Evolutionary conservation across 2,113 vertebrate genomes (phyloP).

Genomic region (Bungarus multicinctus): DNA sequence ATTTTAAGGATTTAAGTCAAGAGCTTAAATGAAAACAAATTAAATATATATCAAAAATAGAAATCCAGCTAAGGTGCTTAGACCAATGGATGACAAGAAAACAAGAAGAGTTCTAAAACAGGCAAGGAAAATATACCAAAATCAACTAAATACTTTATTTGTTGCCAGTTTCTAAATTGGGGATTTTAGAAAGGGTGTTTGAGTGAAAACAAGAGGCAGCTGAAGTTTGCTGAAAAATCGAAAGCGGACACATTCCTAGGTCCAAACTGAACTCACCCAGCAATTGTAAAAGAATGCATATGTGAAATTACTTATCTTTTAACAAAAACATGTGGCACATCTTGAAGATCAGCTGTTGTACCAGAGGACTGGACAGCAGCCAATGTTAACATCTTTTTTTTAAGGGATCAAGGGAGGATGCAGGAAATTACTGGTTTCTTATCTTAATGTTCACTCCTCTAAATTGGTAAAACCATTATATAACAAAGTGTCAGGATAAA

Average conservation of each 20-base stretch:
- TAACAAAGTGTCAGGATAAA: not conserved
- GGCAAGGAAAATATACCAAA: not conserved
- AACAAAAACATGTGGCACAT: not conserved
- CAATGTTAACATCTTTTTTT: not conserved
- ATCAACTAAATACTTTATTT: not conserved
- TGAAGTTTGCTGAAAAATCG: not conserved
- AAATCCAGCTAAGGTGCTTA: not conserved
- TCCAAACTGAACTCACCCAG: not conserved
- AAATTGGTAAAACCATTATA: not conserved
- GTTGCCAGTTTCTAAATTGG: not conserved
- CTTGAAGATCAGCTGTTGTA: not conserved
- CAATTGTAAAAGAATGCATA: not conserved
- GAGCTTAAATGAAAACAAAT: not conserved
- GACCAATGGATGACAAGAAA: not conserved
- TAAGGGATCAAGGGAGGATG: not conserved
- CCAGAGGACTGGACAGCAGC: not conserved
- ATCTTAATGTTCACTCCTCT: not conserved
- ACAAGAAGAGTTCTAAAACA: not conserved
- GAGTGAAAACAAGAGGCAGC: not conserved
- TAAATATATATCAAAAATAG: not conserved
- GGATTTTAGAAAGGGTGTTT: not conserved
- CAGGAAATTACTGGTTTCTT: not conserved
- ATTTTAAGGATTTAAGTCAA: not conserved
- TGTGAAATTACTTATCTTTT: not conserved
- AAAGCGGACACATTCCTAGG: not conserved